Evolutionary conservation across 2,113 vertebrate species (phyloP), one percentile per base, ranked within the genome.

Genomic region (Gavia stellata): DNA sequence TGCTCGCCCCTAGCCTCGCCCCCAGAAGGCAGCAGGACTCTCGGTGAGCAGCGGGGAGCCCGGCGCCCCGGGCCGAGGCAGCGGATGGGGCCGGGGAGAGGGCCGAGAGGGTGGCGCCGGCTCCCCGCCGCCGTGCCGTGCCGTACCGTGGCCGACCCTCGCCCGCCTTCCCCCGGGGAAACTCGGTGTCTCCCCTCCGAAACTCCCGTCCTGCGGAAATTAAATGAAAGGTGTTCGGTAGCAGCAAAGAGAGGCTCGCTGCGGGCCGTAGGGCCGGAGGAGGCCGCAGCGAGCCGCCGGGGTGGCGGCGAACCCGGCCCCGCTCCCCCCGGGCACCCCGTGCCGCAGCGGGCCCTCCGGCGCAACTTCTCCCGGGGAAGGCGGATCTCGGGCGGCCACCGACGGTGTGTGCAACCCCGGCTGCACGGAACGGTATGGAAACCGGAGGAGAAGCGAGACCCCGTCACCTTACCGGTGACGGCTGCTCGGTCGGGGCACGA

Each of bases 1-100:
- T 97, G 18, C 93, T 98, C 16, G 38, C 96, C 53, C 91, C 97
- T 13, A 96, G 97, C n/a, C 98, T 98, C 13, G 58, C 90, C 16
- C 59, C 98, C 29, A 70, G 91, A 65, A 77, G 92, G 63, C 97
- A 97, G 15, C 97, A 96, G 61, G 98, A 98, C 40, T 80, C 97
- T 21, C 97, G 97, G 68, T 98, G 98, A 98, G 81, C 44, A 8
- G 6, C 15, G 13, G 74, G 36, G 13, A 61, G 29, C 25, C 82
- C 34, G 85, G 29, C 18, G 17, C 26, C 72, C 56, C 36, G n/a
- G 86, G 25, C 68, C 44, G 31, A 71, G 65, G 38, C 42, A 50
- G 56, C 14, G 34, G 50, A 66, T 17, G 71, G 73, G 55, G 58
- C 45, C 5, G 17, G 49, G 50, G 21, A 42, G 52, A 29, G 33